Conservation (phyloP, 2,888 invertebrate species). For the Campoplex nolae region DNA sequence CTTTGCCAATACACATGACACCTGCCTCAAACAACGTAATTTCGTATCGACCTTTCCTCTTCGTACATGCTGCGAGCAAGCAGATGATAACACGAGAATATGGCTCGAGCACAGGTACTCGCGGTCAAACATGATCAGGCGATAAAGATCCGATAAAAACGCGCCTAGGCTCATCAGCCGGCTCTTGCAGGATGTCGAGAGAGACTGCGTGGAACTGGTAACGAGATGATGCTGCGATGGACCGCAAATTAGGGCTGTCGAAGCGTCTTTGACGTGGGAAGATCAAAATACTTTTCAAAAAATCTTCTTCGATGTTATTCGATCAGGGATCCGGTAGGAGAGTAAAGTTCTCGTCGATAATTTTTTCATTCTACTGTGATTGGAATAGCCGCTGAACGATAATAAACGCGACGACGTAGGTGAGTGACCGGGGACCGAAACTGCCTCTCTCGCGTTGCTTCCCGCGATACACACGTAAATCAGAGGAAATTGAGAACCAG, state of each 20-base stretch:
- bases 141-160: slow-evolving; percentile 10
- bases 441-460: neutral
- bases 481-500: slow-evolving; percentile 1
- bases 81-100: neutral
- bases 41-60: slow-evolving; percentile 34
- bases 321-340: neutral
- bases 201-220: neutral
- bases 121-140: slow-evolving; percentile 26
- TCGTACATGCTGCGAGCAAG: neutral
- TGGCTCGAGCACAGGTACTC: neutral
- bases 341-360: neutral
- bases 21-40: slow-evolving; percentile 48
- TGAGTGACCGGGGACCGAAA: neutral
- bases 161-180: neutral
- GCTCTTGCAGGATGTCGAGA: neutral
- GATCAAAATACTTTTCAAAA: too few relatives aligned
- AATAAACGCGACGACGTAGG: neutral
- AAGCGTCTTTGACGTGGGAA: neutral
- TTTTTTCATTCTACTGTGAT: neutral
- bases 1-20: slow-evolving; percentile 31
- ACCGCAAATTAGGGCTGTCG: too few relatives aligned
- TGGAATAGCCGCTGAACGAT: neutral
- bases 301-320: neutral
- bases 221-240: neutral
- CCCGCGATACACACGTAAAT: neutral